These are phyloP conservation scores for Odontothrips loti DNA, from an alignment of 2,888 invertebrate species.

Conservation along the genomic window DNA sequence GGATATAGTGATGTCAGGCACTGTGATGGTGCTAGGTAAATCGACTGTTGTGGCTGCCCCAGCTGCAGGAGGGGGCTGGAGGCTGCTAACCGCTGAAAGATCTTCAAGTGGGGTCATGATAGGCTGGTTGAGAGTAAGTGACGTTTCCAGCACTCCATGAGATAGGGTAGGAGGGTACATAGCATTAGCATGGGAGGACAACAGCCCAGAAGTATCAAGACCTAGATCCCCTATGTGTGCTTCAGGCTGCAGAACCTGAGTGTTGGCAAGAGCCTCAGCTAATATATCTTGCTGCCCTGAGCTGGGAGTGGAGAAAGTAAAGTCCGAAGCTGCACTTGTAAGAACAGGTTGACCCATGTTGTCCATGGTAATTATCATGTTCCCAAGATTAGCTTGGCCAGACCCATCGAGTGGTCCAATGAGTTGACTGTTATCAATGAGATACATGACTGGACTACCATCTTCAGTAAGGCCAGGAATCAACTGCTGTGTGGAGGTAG, in stretches of 20 bases:
- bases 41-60: not conserved
- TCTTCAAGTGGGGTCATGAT: conserved; percentile 79
- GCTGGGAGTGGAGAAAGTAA: not conserved
- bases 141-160: conserved; percentile 63
- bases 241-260: conserved; percentile 40
- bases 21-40: not conserved
- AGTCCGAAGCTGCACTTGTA: conserved; percentile 13
- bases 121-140: conserved; percentile 68
- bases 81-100: conserved; percentile 49
- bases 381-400: conserved; percentile 33
- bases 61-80: not conserved
- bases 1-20: conserved; percentile 13
- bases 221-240: conserved; percentile 30
- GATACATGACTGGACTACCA: not conserved
- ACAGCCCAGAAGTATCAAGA: conserved; percentile 33
- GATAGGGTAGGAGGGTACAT: conserved; percentile 34
- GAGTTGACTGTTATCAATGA: not conserved
- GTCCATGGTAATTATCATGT: conserved; percentile 36
- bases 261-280: conserved; percentile 40
- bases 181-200: conserved; percentile 31
- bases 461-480: not conserved
- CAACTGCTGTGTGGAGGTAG: not conserved
- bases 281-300: conserved; percentile 38
- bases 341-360: conserved; percentile 33
- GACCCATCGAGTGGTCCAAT: not conserved